Evolutionary conservation across 2,888 invertebrate genomes (phyloP).

Genomic region (Pedicia rivosa): DNA sequence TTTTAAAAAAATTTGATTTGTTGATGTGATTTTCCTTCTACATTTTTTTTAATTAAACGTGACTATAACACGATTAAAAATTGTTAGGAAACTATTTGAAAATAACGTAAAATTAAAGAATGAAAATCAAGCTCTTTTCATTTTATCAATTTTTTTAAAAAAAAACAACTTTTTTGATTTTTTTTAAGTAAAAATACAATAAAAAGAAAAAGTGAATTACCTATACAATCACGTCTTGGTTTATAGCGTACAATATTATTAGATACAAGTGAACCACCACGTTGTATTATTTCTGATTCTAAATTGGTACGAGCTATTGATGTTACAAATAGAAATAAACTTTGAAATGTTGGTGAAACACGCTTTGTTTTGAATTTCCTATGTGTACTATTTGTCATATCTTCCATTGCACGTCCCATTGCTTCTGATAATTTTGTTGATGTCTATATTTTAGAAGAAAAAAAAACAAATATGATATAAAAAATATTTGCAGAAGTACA

Average conservation of each 20-base stretch:
- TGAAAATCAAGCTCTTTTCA: too few species aligned
- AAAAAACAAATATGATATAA: not conserved
- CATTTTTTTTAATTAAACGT: too few species aligned
- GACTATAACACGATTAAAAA: too few species aligned
- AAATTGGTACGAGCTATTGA: constrained; percentile 83
- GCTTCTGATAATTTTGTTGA: constrained; percentile 66
- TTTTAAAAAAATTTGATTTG: too few species aligned
- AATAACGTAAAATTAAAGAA: too few species aligned
- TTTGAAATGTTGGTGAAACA: constrained; percentile 47
- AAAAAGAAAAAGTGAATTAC: too few species aligned
- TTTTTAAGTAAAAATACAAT: too few species aligned
- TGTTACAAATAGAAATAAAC: constrained; percentile 74
- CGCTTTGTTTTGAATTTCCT: constrained; percentile 47
- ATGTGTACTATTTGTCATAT: constrained; percentile 78
- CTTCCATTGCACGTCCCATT: constrained; percentile 86
- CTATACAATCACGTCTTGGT: constrained; percentile 65
- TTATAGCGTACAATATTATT: constrained; percentile 44
- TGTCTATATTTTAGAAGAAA: constrained; percentile 30
- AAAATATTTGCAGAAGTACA: constrained; percentile 5
- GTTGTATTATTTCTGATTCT: constrained; percentile 80
- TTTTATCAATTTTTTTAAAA: too few species aligned
- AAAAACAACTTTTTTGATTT: too few species aligned
- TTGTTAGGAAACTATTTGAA: too few species aligned
- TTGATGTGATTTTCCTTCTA: too few species aligned
- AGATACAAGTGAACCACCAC: constrained; percentile 60